Evolutionary conservation across 1,140 invertebrate genomes (phyloP).

Genomic region (Drosophila varians): DNA sequence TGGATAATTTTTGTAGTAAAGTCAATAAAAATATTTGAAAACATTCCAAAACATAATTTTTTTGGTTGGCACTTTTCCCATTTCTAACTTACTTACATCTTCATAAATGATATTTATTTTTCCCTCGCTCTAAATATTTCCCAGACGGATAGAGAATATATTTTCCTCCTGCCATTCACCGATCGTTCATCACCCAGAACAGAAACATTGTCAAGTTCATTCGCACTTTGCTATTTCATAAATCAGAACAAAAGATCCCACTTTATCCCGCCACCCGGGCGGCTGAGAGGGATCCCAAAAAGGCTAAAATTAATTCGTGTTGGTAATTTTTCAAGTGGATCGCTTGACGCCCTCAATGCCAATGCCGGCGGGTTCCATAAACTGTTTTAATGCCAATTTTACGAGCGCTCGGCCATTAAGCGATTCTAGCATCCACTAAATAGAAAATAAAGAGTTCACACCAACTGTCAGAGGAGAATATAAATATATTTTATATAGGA

Average conservation of each 20-base stretch:
- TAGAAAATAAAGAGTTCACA: background rate
- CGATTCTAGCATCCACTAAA: background rate
- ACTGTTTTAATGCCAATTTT: slow-evolving; percentile 18
- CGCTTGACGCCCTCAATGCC: slow-evolving; percentile 43
- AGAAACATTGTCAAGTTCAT: slow-evolving; percentile 47
- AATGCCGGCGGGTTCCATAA: slow-evolving; percentile 39
- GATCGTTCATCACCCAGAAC: slow-evolving; percentile 34
- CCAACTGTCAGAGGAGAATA: background rate
- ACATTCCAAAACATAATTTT: background rate
- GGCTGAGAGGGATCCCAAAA: slow-evolving; percentile 17
- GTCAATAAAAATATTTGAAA: background rate
- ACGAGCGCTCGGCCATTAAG: background rate
- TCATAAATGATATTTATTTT: background rate
- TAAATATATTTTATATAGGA: too few relatives aligned
- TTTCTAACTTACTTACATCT: background rate
- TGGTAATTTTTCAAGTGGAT: slow-evolving; percentile 49
- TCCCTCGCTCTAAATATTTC: slow-evolving; percentile 1
- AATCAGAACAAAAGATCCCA: slow-evolving; percentile 39
- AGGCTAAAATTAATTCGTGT: slow-evolving; percentile 54
- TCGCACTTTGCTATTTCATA: slow-evolving; percentile 2
- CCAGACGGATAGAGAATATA: background rate
- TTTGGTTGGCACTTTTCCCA: background rate
- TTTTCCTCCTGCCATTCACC: slow-evolving; percentile 10
- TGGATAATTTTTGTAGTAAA: background rate
- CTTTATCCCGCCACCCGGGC: background rate